These are phyloP conservation scores for Elanoides forficatus DNA, from an alignment of 2,113 vertebrate species.

Conservation along the genomic window DNA sequence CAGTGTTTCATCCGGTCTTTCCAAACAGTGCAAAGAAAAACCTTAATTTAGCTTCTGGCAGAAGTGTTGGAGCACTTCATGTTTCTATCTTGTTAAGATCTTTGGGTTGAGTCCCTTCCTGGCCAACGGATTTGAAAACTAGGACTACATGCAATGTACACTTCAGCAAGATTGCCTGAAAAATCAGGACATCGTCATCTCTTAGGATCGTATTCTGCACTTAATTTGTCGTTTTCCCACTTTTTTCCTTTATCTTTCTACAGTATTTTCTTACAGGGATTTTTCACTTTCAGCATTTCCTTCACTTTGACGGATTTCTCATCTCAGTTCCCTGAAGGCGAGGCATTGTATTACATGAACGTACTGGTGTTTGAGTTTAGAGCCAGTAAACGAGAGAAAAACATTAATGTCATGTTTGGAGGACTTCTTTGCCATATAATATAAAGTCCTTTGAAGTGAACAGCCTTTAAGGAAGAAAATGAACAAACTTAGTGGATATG, in stretches of 20 bases:
- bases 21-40: background rate
- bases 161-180: background rate
- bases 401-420: background rate
- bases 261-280: background rate
- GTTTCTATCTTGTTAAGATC: background rate
- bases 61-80: background rate
- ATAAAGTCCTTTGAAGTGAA: background rate
- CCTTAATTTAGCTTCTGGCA: rapidly evolving
- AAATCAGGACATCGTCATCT: rapidly evolving
- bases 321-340: background rate
- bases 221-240: background rate
- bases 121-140: background rate
- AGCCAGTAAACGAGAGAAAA: background rate
- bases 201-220: background rate
- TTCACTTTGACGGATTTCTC: background rate
- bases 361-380: background rate
- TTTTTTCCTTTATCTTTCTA: background rate
- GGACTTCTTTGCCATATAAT: background rate
- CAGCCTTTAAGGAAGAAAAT: background rate
- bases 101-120: background rate
- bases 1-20: background rate
- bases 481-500: background rate
- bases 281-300: background rate
- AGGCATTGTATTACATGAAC: background rate
- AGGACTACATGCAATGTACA: rapidly evolving